Conservation (phyloP, 2,797 vertebrate genomes). For the Anguilla obscura region DNA sequence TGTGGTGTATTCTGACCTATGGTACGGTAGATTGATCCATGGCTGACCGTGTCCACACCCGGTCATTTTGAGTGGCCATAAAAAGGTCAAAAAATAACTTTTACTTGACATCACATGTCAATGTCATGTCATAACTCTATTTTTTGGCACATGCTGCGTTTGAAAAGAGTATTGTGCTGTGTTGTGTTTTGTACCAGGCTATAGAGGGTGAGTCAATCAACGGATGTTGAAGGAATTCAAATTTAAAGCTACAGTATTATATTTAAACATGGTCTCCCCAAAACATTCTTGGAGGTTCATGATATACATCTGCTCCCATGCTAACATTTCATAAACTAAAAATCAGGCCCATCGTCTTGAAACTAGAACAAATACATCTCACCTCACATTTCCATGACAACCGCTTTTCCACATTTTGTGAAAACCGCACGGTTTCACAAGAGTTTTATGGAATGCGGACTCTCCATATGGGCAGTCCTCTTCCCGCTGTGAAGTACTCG, state of each 20-base stretch:
- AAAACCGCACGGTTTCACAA: background rate
- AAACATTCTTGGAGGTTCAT: background rate
- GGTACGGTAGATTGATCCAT: background rate
- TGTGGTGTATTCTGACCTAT: background rate
- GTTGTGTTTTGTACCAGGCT: background rate
- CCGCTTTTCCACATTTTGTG: background rate
- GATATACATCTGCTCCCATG: background rate
- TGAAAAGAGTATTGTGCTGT: background rate
- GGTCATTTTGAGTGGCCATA: background rate
- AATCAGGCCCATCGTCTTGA: background rate
- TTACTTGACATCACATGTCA: background rate
- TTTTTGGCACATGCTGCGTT: background rate
- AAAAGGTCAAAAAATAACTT: background rate
- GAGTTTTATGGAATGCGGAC: background rate
- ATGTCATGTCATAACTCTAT: background rate
- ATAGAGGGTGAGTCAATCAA: background rate
- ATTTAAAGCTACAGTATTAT: background rate
- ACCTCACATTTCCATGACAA: background rate
- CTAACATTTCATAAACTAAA: background rate
- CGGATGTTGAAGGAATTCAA: background rate
- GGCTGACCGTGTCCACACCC: background rate
- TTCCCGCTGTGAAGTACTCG: conserved; percentile 27
- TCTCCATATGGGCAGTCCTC: conserved; percentile 35
- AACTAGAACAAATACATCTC: background rate
- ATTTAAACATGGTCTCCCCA: background rate